These are phyloP conservation scores for Sisor rabdophorus DNA, from an alignment of 2,113 vertebrate species.

Conservation along the genomic window DNA sequence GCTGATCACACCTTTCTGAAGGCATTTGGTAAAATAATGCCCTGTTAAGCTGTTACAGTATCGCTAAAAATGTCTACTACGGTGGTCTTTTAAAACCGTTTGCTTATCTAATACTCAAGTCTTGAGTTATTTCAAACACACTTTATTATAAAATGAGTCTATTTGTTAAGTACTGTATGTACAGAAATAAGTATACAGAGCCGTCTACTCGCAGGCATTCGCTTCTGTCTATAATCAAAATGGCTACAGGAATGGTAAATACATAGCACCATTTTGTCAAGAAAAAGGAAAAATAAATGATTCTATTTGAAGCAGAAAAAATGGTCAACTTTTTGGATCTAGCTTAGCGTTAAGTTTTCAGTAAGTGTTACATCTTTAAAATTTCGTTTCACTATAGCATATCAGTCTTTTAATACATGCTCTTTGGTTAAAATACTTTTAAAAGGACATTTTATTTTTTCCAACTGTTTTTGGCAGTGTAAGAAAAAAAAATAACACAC, in stretches of 20 bases:
- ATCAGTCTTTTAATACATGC: slow-evolving; percentile 65
- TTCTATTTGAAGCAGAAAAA: slow-evolving; percentile 58
- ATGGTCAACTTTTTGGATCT: slow-evolving; percentile 51
- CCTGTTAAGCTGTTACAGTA: slow-evolving; percentile 15
- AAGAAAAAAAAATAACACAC: slow-evolving; percentile 55
- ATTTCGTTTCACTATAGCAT: slow-evolving; percentile 41
- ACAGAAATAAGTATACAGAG: slow-evolving; percentile 57
- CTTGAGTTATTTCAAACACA: slow-evolving; percentile 30
- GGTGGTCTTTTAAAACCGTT: slow-evolving; percentile 13
- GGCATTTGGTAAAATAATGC: slow-evolving; percentile 21
- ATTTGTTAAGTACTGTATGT: slow-evolving; percentile 45
- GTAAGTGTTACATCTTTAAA: slow-evolving; percentile 55
- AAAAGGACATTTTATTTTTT: slow-evolving; percentile 44
- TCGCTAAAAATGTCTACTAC: neutral
- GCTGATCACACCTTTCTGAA: slow-evolving; percentile 5
- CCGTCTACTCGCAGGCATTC: slow-evolving; percentile 48
- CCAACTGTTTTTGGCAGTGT: slow-evolving; percentile 60
- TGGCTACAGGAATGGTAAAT: slow-evolving; percentile 79
- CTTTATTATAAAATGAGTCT: slow-evolving; percentile 45
- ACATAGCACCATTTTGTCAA: slow-evolving; percentile 77
- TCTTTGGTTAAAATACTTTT: slow-evolving; percentile 69
- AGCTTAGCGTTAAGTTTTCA: slow-evolving; percentile 44
- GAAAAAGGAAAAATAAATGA: slow-evolving; percentile 64
- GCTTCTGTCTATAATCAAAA: slow-evolving; percentile 57
- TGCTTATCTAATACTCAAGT: slow-evolving; percentile 36